phyloP scores from a whole-genome alignment of 1,140 invertebrate species.

The Acromyrmex charruanus region DNA sequence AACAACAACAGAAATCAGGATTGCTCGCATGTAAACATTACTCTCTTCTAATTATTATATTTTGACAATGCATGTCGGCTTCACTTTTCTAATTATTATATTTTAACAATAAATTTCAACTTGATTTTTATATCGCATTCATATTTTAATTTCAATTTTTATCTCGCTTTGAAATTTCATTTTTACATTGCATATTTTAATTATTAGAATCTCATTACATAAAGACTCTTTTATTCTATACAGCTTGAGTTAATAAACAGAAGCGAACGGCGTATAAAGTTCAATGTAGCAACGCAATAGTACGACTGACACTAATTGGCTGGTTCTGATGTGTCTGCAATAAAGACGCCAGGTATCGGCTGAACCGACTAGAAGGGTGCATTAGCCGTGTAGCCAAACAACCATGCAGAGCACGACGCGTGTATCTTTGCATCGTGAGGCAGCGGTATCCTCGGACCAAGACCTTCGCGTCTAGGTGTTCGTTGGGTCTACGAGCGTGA shows the following conservation, averaged over 20 bases:
- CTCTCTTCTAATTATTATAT: too few relatives aligned
- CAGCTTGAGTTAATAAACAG: background rate
- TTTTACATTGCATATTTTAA: background rate
- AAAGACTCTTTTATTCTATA: background rate
- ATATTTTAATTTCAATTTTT: background rate
- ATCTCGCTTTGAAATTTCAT: background rate
- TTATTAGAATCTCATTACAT: background rate
- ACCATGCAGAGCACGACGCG: conserved; percentile 2
- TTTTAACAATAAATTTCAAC: background rate
- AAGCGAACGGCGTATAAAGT: conserved; percentile 19
- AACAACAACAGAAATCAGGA: background rate
- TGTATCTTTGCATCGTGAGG: conserved; percentile 30
- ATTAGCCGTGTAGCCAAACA: conserved; percentile 1
- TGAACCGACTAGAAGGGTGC: background rate
- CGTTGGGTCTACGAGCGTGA: conserved; percentile 45
- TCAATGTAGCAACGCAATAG: conserved; percentile 5
- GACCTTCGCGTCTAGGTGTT: conserved; percentile 53
- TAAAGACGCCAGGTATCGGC: conserved; percentile 30
- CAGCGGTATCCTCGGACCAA: conserved; percentile 50
- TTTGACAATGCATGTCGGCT: too few relatives aligned
- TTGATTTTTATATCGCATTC: background rate
- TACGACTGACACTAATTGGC: conserved; percentile 47
- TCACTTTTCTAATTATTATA: background rate
- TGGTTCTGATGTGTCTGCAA: conserved; percentile 5
- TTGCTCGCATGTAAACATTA: background rate